phyloP scores from a whole-genome alignment of 1,140 invertebrate species.

The Drosophila erecta region DNA sequence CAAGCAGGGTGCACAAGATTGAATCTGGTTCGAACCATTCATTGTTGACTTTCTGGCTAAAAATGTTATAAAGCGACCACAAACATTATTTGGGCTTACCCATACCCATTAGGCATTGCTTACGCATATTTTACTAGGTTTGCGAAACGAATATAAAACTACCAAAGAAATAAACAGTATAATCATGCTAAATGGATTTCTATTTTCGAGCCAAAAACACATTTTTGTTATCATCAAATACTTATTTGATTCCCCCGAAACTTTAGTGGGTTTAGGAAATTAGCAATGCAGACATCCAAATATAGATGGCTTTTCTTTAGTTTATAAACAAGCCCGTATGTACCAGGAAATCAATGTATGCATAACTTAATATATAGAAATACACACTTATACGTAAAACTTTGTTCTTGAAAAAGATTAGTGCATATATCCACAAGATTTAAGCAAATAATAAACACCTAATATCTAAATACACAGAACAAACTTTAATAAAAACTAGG shows the following conservation, averaged over 20 bases:
- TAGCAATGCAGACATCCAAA: not conserved
- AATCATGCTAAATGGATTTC: not conserved
- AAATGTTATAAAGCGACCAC: slow-evolving; percentile 6
- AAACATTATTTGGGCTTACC: not conserved
- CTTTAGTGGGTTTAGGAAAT: not conserved
- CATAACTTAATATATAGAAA: slow-evolving; percentile 10
- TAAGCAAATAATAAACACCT: slow-evolving; percentile 2
- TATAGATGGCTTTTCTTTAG: not conserved
- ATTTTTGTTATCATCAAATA: not conserved
- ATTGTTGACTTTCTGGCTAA: slow-evolving; percentile 18
- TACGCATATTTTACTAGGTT: not conserved
- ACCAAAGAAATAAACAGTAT: not conserved
- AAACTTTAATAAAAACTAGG: slow-evolving; percentile 1
- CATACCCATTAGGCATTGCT: not conserved
- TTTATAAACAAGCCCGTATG: slow-evolving; percentile 1
- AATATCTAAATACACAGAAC: slow-evolving; percentile 25
- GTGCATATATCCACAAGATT: slow-evolving; percentile 20
- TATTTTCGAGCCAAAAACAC: not conserved
- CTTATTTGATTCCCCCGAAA: not conserved
- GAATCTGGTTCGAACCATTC: too few relatives aligned
- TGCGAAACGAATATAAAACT: not conserved
- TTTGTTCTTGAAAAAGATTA: slow-evolving; percentile 34
- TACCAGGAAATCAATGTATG: slow-evolving; percentile 1
- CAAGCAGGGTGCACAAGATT: too few relatives aligned
- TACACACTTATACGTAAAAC: slow-evolving; percentile 20